These are phyloP conservation scores for Lissonota sp. DNA, from an alignment of 2,888 invertebrate species.

Conservation along the genomic window DNA sequence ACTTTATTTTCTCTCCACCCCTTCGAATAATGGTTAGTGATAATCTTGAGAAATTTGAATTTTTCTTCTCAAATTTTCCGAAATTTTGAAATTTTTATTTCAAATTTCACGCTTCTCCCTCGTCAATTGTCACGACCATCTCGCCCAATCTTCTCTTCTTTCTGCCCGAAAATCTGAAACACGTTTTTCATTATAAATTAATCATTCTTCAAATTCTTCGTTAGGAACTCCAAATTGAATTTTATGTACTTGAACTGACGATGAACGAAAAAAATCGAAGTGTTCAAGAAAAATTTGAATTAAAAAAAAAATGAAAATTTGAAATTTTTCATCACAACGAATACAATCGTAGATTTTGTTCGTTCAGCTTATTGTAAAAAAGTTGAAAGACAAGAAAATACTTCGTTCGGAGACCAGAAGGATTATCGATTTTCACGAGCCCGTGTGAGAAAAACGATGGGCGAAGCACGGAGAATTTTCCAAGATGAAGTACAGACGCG, in stretches of 20 bases:
- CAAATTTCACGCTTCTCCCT: slow-evolving; percentile 38
- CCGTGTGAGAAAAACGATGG: slow-evolving; percentile 3
- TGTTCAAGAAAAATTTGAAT: background rate
- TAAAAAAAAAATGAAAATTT: background rate
- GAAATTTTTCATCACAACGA: too few species aligned
- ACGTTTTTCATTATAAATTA: too few species aligned
- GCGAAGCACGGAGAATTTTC: slow-evolving; percentile 12
- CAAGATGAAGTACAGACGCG: slow-evolving; percentile 32
- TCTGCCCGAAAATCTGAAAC: slow-evolving; percentile 49
- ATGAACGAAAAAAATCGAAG: background rate
- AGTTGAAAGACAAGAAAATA: background rate
- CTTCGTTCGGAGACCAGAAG: slow-evolving; percentile 34
- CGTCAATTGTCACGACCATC: slow-evolving; percentile 29
- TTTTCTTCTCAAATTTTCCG: slow-evolving; percentile 23
- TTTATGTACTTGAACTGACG: too few species aligned
- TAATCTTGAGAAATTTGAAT: background rate
- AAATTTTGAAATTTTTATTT: slow-evolving; percentile 23
- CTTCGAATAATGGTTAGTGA: background rate
- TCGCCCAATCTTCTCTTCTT: background rate
- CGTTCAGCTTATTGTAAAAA: background rate
- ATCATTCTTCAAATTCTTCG: too few species aligned
- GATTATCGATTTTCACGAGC: slow-evolving; percentile 59
- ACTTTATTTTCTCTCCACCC: slow-evolving; percentile 64
- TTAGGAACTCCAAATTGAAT: too few species aligned
- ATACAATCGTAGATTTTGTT: too few species aligned